A percentile compares a stretch with the other conserved stretches of the same genome.
Evolutionary conservation across 2,113 vertebrate species (phyloP).

Genomic region (Nothocercus nigrocapillus): DNA sequence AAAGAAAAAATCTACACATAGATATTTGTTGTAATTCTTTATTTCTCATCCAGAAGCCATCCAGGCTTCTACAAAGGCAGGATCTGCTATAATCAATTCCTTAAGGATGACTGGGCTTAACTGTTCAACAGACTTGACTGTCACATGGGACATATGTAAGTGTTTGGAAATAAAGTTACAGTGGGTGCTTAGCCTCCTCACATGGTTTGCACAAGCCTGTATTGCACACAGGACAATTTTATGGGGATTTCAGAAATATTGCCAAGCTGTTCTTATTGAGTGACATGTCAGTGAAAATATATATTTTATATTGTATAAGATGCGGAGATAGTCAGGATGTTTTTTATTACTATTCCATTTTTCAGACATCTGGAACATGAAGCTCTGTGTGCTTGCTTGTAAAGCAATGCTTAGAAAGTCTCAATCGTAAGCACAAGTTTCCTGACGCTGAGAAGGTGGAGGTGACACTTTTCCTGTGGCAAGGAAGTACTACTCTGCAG

Average conservation of each 20-base stretch:
- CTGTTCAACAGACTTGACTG: neutral
- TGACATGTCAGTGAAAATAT: fast-evolving
- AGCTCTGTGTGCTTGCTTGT: fast-evolving
- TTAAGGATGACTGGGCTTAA: neutral
- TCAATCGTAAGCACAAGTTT: neutral
- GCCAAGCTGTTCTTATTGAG: neutral
- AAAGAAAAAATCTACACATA: neutral
- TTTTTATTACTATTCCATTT: neutral
- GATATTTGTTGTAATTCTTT: neutral
- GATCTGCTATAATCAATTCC: neutral
- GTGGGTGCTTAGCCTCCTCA: neutral
- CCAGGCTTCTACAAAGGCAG: neutral
- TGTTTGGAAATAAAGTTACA: neutral
- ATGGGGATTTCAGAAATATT: neutral
- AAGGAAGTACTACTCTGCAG: neutral
- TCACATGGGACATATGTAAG: neutral
- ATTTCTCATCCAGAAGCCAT: neutral
- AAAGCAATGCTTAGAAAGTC: neutral
- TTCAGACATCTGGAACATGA: neutral
- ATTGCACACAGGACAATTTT: neutral
- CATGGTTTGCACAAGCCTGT: neutral
- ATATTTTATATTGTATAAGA: neutral
- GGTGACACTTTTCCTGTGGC: neutral
- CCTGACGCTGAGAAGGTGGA: neutral
- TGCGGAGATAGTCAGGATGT: fast-evolving